Percentiles rank a stretch among this genome's conserved stretches.
Evolutionary conservation across 2,888 invertebrate genomes (phyloP).

Genomic region (Eremobia ochroleuca): DNA sequence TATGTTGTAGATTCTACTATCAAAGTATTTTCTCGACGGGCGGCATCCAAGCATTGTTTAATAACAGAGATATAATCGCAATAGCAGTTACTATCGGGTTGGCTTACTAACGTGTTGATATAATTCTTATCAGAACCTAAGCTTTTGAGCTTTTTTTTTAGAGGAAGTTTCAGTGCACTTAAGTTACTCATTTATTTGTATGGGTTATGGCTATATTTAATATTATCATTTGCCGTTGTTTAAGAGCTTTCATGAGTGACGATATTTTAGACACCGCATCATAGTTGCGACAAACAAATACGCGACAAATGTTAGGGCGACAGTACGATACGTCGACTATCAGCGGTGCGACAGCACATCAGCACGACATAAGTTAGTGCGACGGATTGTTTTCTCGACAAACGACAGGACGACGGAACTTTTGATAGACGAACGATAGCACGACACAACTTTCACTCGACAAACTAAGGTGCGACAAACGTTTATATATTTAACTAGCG

Average conservation of each 20-base stretch:
- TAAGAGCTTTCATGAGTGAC: neutral
- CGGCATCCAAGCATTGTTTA: conserved; percentile 33
- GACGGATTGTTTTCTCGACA: neutral
- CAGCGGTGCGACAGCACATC: too few species aligned
- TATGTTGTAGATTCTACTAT: conserved; percentile 20
- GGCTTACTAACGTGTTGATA: conserved; percentile 14
- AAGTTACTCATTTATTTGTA: neutral
- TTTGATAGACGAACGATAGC: neutral
- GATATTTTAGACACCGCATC: neutral
- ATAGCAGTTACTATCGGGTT: conserved; percentile 22
- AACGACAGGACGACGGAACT: neutral
- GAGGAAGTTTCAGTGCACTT: too few species aligned
- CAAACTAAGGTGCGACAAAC: neutral
- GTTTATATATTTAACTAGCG: neutral
- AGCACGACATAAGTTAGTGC: neutral
- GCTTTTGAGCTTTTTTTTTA: conserved; percentile 3
- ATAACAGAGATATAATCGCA: conserved; percentile 27
- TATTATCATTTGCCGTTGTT: neutral
- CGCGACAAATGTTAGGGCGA: too few species aligned
- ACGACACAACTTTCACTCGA: neutral
- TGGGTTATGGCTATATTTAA: neutral
- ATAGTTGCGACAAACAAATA: too few species aligned
- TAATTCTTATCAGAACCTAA: conserved; percentile 4
- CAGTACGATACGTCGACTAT: too few species aligned
- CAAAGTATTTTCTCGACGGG: conserved; percentile 28